Evolutionary conservation across 2,797 vertebrate genomes (phyloP).

Genomic region (Ataeniobius toweri): DNA sequence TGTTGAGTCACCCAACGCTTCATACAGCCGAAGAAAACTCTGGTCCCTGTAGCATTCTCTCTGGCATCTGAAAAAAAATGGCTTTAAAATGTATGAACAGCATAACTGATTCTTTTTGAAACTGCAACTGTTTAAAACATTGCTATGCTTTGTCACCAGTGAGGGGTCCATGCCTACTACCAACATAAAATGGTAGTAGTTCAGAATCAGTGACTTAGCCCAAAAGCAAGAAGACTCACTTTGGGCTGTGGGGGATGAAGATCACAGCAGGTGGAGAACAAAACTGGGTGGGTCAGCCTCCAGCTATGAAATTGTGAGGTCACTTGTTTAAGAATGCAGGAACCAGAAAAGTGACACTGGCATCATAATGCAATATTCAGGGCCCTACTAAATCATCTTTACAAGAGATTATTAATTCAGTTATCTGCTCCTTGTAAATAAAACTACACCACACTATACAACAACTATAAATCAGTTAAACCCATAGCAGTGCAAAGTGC

Average conservation of each 20-base stretch:
- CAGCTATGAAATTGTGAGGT: neutral
- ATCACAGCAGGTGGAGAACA: neutral
- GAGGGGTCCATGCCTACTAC: too few species aligned
- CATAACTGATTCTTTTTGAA: neutral
- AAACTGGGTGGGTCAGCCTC: neutral
- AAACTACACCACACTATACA: neutral
- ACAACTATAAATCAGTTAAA: neutral
- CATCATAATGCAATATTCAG: neutral
- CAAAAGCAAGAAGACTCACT: too few species aligned
- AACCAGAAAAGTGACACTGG: neutral
- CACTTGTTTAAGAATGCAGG: neutral
- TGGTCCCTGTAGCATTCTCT: neutral
- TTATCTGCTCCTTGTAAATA: neutral
- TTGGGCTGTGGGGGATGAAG: too few species aligned
- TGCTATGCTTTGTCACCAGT: too few species aligned
- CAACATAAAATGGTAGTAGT: too few species aligned
- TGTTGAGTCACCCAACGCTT: neutral
- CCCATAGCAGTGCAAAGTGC: neutral
- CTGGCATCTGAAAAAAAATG: neutral
- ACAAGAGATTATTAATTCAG: neutral
- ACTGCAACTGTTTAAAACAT: too few species aligned
- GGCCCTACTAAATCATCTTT: neutral
- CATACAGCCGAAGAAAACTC: neutral
- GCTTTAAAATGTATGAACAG: neutral
- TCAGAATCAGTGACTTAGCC: too few species aligned